Conservation (phyloP, 2,797 vertebrate genomes). For the Heliangelus exortis region DNA sequence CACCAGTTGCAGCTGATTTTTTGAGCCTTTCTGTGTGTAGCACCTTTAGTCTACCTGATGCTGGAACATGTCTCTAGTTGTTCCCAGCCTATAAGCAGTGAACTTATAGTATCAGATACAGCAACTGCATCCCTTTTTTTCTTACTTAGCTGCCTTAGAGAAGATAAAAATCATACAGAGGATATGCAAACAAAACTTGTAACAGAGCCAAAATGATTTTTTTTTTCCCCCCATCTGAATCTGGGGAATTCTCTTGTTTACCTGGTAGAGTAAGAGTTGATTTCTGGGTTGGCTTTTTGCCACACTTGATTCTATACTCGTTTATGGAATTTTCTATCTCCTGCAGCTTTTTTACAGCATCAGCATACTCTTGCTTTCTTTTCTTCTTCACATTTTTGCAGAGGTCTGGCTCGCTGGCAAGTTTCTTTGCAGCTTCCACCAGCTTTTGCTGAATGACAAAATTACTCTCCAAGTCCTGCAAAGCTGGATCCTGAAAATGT, state of each 20-base stretch:
- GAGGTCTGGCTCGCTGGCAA: slow-evolving; percentile 88
- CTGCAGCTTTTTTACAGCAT: slow-evolving; percentile 89
- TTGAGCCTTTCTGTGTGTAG: not conserved
- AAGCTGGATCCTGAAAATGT: slow-evolving; percentile 86
- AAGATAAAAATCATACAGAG: not conserved
- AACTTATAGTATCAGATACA: not conserved
- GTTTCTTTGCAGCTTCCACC: slow-evolving; percentile 92
- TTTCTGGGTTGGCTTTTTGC: slow-evolving; percentile 89
- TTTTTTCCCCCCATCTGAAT: not conserved
- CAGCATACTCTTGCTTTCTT: slow-evolving; percentile 87
- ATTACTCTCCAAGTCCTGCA: slow-evolving; percentile 92
- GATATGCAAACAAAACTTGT: not conserved
- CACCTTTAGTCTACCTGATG: not conserved
- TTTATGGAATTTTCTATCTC: slow-evolving; percentile 92
- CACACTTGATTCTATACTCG: slow-evolving; percentile 86
- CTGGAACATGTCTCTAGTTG: slow-evolving; percentile 13
- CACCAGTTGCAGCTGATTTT: not conserved
- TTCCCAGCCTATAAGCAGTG: not conserved
- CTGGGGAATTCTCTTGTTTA: slow-evolving; percentile 26
- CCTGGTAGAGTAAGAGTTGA: slow-evolving; percentile 86
- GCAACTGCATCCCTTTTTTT: not conserved
- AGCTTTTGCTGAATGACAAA: slow-evolving; percentile 95
- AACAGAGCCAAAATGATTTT: not conserved
- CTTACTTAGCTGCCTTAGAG: not conserved
- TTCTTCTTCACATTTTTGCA: slow-evolving; percentile 94